phyloP scores from a whole-genome alignment of 2,113 vertebrate genomes.

The Hemiscyllium ocellatum region DNA sequence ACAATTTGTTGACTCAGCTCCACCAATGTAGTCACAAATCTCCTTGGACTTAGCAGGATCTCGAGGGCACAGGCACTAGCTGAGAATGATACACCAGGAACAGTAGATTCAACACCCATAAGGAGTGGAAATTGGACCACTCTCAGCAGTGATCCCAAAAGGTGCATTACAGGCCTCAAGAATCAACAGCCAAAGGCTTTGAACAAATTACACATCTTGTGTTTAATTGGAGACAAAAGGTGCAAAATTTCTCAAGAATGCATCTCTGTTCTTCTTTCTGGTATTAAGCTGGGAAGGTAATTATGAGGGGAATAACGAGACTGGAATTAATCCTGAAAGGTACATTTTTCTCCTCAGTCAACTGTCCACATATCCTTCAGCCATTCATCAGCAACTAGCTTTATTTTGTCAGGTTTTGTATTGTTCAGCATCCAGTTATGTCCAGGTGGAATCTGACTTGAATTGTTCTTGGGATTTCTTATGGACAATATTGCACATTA shows the following conservation, averaged over 20 bases:
- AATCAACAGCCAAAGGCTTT: not conserved
- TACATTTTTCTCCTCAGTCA: not conserved
- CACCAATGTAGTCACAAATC: not conserved
- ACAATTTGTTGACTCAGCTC: not conserved
- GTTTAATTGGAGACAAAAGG: not conserved
- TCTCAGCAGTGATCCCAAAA: not conserved
- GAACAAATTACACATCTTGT: not conserved
- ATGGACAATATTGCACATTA: not conserved
- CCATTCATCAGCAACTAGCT: conserved; percentile 3
- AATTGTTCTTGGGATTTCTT: not conserved
- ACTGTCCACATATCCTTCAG: not conserved
- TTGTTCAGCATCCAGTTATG: conserved; percentile 15
- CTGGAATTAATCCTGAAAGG: not conserved
- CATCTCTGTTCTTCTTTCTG: not conserved
- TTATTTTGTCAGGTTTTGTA: not conserved
- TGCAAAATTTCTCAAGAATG: not conserved
- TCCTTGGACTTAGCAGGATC: not conserved
- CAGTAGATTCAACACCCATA: not conserved
- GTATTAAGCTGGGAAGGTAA: not conserved
- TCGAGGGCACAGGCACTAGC: not conserved
- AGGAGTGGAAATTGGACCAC: not conserved
- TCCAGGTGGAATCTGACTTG: not conserved
- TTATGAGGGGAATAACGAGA: not conserved
- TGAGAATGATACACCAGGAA: not conserved
- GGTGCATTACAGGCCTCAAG: not conserved